These are phyloP conservation scores for Nicator chloris DNA, from an alignment of 2,113 vertebrate species.

Conservation along the genomic window DNA sequence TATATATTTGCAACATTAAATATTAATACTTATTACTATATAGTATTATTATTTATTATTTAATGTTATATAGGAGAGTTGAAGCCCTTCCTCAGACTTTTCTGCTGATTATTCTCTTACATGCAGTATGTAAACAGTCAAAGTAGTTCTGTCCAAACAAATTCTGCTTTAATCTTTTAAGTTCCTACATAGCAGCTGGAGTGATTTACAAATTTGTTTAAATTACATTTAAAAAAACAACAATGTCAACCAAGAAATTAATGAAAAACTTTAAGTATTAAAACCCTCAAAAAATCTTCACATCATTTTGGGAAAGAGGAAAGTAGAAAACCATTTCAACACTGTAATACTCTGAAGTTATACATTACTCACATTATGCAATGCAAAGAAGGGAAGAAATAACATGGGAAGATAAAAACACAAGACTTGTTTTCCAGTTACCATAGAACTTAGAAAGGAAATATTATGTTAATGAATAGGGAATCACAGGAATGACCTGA, in stretches of 20 bases:
- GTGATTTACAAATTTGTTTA: background rate
- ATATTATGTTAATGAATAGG: background rate
- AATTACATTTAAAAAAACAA: background rate
- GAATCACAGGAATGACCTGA: background rate
- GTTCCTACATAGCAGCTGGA: background rate
- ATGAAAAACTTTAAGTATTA: background rate
- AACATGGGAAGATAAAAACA: background rate
- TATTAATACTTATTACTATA: background rate
- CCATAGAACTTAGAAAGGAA: background rate
- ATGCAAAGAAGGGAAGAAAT: background rate
- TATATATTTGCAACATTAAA: background rate
- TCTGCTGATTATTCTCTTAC: background rate
- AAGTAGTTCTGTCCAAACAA: background rate
- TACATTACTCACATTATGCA: background rate
- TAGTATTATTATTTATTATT: background rate
- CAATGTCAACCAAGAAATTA: background rate
- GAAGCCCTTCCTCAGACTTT: background rate
- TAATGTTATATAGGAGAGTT: background rate
- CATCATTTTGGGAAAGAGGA: background rate
- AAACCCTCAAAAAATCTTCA: background rate
- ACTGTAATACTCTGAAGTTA: background rate
- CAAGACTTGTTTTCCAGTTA: background rate
- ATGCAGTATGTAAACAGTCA: background rate
- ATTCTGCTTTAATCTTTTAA: background rate
- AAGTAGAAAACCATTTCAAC: background rate